Base-by-base conservation (phyloP, 2,888 invertebrate species). In the Rhagium mordax region DNA sequence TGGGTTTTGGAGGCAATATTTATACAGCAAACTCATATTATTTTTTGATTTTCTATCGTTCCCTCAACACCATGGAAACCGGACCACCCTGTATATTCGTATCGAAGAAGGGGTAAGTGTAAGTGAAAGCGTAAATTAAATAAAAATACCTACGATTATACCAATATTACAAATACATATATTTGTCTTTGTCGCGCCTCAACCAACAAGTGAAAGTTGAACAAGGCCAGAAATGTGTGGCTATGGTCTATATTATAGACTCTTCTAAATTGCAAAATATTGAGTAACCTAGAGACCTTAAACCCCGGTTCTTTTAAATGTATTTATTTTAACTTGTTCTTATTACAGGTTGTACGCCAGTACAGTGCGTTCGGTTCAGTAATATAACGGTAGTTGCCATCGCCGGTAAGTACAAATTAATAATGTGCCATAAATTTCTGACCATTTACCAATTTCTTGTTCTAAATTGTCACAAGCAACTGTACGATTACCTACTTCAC, bases 141-240 rank as follows among this genome's bases (percentile, higher is more conserved):
- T 57, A 15, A 27, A n/a, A 6, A 15, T 15, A 57, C 13, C 15
- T 57, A 24, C 7, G n/a, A 16, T n/a, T 27, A 27, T 7, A 4
- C 13, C 4, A 4, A n/a, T n/a, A n/a, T 41, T 41, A 20, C 16
- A 20, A 13, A 47, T 61, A 33, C n/a, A 21, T 64, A 16, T 10
- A 20, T 16, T 53, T 53, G 61, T 65, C 61, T 27, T 67, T 61
- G 29, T 61, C 48, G 41, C 27, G 67, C 66, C 16, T 60, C 5
- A 57, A 47, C 41, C 33, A 69, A 69, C 24, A 61, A 61, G 71
- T 71, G 71, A 71, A 71, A 71, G 71, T 66, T 71, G 53, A 67
- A 57, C 18, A 41, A 65, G 33, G 20, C 20, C 20, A 24, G 47
- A 8, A 27, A 18, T 55, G 24, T 15, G 15, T 24, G 55, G 5